Evolutionary conservation across 2,113 vertebrate species (phyloP), one percentile per base, ranked within the genome.

Genomic region (Dromiciops gliroides): DNA sequence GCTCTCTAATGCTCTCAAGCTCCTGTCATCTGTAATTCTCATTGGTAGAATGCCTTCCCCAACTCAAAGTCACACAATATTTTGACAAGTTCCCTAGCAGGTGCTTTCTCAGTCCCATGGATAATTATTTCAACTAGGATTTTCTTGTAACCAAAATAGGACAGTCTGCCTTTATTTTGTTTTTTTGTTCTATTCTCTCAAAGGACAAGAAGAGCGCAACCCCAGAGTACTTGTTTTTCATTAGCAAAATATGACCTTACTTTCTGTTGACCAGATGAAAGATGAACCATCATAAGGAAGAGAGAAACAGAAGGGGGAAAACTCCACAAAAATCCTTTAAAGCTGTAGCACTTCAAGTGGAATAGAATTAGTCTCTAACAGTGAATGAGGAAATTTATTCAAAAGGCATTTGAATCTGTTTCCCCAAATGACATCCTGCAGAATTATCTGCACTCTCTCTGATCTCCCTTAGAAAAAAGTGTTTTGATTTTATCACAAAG

Each of bases 91-190:
- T 95, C 10, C 89, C 60, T 95, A 95, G 90, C 51, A 98, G 94
- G 90, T 98, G 92, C 93, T 96, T 97, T 98, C 94, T 97, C 94
- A 60, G 83, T 97, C 98, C 94, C 37, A 89, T 48, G 53, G 94
- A 97, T 95, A 98, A 98, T 98, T 98, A 98, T 98, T 97, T 98
- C 95, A 95, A 91, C 49, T 97, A 96, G 90, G 75, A 94, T 92
- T 97, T 98, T 92, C 92, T n/a, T 98, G 91, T 96, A 98, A 91
- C 67, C 94, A 95, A 97, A 97, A 89, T 89, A 96, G 37, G 25
- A 90, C 90, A 98, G 1, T 50, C 96, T 94, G 48, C 91, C 25
- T 93, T 97, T 97, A 89, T 89, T 96, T 75, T n/a, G 37, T 22
- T 19, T 75, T 60, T 95, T 91, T 93, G 48, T 96, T 95, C 92